A percentile compares a stretch with the other conserved stretches of the same genome.
Conservation (phyloP, 2,888 invertebrate genomes). For the Agonopterix heracliana region DNA sequence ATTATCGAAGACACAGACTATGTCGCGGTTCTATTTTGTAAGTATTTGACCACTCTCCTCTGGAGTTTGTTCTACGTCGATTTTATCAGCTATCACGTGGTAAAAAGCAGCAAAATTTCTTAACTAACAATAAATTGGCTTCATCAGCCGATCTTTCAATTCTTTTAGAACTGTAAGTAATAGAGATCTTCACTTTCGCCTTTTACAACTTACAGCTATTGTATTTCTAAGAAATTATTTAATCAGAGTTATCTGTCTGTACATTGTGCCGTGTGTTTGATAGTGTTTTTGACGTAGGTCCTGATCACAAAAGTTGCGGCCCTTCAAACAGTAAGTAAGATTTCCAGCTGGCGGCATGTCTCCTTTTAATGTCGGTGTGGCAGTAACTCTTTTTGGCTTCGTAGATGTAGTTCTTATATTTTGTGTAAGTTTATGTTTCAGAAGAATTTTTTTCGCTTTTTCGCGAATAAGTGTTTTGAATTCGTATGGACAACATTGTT, state of each 20-base stretch:
- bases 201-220: slow-evolving; percentile 28
- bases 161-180: slow-evolving; percentile 46
- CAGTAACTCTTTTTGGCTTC: slow-evolving; percentile 59
- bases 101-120: slow-evolving; percentile 54
- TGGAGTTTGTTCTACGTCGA: slow-evolving; percentile 45
- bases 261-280: slow-evolving; percentile 71
- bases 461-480: slow-evolving; percentile 29
- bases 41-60: slow-evolving; percentile 70
- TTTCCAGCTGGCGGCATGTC: slow-evolving; percentile 61
- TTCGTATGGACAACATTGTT: slow-evolving; percentile 11
- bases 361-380: slow-evolving; percentile 56
- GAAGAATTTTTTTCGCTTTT: slow-evolving; percentile 45
- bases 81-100: slow-evolving; percentile 51
- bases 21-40: slow-evolving; percentile 95
- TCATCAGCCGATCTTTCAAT: slow-evolving; percentile 33
- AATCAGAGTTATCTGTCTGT: slow-evolving; percentile 20
- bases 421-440: slow-evolving; percentile 38
- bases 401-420: slow-evolving; percentile 35
- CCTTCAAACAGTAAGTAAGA: slow-evolving; percentile 73
- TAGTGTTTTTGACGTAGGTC: slow-evolving; percentile 75
- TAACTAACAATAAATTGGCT: slow-evolving; percentile 52
- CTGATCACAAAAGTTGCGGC: slow-evolving; percentile 74
- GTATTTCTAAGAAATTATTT: background rate
- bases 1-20: slow-evolving; percentile 94
- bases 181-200: slow-evolving; percentile 36